phyloP scores from a whole-genome alignment of 2,113 vertebrate species.

The Fregata magnificens region DNA sequence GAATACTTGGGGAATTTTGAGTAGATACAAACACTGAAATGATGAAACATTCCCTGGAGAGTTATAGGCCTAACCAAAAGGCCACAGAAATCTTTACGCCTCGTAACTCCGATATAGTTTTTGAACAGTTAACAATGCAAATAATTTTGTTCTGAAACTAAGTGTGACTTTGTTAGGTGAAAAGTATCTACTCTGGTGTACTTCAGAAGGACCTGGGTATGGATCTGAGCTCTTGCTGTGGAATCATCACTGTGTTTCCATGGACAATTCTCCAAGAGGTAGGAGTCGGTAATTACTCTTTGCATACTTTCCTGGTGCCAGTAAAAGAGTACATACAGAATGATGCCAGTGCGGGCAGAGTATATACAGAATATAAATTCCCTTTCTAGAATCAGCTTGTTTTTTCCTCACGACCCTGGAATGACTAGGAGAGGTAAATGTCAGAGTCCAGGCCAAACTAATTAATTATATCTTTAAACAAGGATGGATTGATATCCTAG shows the following conservation, averaged over 20 bases:
- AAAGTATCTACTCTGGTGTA: not conserved
- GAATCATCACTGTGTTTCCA: not conserved
- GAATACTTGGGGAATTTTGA: not conserved
- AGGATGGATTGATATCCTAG: not conserved
- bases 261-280: fast-evolving
- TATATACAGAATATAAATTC: not conserved
- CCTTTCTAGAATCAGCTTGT: not conserved
- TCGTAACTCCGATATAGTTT: not conserved
- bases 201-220: not conserved
- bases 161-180: not conserved
- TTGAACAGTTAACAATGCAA: not conserved
- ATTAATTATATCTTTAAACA: not conserved
- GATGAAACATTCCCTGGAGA: not conserved
- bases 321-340: too few species aligned
- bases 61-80: not conserved
- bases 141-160: not conserved
- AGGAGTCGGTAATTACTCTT: not conserved
- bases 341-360: not conserved
- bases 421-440: not conserved
- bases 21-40: not conserved
- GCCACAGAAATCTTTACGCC: not conserved
- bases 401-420: not conserved
- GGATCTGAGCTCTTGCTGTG: not conserved
- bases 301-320: not conserved
- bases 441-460: not conserved